phyloP scores from a whole-genome alignment of 1,140 invertebrate species.

The Papilio dardanus region DNA sequence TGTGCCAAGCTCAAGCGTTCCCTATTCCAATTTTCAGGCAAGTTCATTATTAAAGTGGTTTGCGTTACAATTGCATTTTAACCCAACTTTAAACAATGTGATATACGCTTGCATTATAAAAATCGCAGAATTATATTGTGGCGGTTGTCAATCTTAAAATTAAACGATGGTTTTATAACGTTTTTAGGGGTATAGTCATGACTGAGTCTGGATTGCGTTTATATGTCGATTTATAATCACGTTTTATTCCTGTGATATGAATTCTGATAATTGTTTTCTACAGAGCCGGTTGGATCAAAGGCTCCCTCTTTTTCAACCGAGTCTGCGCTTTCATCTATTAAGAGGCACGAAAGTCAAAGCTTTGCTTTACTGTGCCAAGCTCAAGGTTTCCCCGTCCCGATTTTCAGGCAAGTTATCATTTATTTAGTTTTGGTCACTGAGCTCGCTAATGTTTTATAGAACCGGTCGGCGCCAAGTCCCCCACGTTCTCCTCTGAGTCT shows the following conservation, averaged over 20 bases:
- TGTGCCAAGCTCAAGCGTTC: constrained; percentile 82
- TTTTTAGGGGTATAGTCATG: neutral
- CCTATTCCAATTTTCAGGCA: constrained; percentile 83
- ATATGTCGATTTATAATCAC: neutral
- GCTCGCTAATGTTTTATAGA: constrained; percentile 78
- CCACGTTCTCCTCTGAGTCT: constrained; percentile 84
- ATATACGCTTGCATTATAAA: neutral
- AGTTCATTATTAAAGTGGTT: constrained; percentile 51
- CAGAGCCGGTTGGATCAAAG: constrained; percentile 87
- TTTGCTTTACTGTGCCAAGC: constrained; percentile 88
- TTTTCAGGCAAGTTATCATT: constrained; percentile 82
- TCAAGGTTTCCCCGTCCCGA: constrained; percentile 87
- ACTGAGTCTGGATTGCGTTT: neutral
- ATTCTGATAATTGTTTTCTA: constrained; percentile 53
- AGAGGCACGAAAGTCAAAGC: constrained; percentile 79
- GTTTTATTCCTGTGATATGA: neutral
- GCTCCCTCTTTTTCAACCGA: constrained; percentile 85
- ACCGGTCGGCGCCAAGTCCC: constrained; percentile 86
- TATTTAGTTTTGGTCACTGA: constrained; percentile 46
- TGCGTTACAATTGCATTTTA: constrained; percentile 44
- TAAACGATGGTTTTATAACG: neutral
- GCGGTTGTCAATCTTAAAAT: neutral
- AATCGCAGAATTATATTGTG: neutral
- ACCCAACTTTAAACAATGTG: neutral
- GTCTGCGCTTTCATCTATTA: constrained; percentile 80